These are phyloP conservation scores for Leptinotarsa haldemani DNA, from an alignment of 2,888 invertebrate genomes.

Conservation along the genomic window DNA sequence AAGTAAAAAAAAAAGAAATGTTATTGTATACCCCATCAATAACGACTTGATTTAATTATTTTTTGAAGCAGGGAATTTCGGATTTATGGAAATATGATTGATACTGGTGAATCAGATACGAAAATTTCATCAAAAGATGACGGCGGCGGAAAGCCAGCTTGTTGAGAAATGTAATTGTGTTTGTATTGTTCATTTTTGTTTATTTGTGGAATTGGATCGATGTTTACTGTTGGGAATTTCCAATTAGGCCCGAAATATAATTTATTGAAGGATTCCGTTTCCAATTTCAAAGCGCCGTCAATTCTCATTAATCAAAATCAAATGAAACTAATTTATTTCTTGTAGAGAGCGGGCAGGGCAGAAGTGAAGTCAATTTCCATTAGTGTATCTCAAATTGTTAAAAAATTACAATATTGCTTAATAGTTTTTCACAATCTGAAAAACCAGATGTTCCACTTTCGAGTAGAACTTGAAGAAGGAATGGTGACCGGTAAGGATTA, in stretches of 20 bases:
- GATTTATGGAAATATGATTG: neutral
- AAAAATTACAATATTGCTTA: too few species aligned
- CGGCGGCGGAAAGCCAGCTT: neutral
- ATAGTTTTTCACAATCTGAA: too few species aligned
- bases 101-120: neutral
- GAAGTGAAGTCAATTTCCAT: too few species aligned
- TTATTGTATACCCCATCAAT: neutral
- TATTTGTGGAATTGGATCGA: neutral
- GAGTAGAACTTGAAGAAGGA: too few species aligned
- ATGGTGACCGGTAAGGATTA: too few species aligned
- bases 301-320: too few species aligned
- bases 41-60: neutral
- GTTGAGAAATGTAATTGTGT: constrained; percentile 3
- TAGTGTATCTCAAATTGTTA: too few species aligned
- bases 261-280: neutral
- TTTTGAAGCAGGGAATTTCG: neutral
- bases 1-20: neutral
- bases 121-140: neutral
- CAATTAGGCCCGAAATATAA: neutral
- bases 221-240: neutral
- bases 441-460: too few species aligned
- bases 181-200: neutral
- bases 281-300: neutral
- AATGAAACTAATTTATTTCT: too few species aligned
- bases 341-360: too few species aligned